Percentiles rank a stretch among this genome's conserved stretches.
These are phyloP conservation scores for Heliconius aoede DNA, from an alignment of 2,888 invertebrate genomes.

Conservation along the genomic window DNA sequence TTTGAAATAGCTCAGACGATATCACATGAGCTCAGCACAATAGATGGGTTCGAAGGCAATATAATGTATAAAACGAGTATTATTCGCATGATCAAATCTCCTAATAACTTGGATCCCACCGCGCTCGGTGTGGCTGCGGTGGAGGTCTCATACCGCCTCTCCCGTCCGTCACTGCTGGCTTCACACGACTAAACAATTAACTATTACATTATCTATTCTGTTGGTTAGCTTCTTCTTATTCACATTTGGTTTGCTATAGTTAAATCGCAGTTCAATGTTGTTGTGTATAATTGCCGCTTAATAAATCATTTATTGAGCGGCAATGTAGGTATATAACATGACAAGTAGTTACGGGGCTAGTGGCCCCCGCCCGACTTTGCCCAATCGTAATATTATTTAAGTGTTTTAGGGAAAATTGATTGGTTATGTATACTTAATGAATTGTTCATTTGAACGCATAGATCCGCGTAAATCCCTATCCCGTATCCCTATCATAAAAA, in stretches of 20 bases:
- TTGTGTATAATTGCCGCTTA: neutral
- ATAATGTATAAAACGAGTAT: constrained; percentile 80
- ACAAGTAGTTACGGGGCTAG: neutral
- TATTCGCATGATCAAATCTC: constrained; percentile 81
- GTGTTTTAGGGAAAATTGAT: no score
- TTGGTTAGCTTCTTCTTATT: constrained; percentile 37
- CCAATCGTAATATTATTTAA: no score
- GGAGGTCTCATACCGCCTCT: constrained; percentile 70
- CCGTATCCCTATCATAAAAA: no score
- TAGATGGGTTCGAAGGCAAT: constrained; percentile 61
- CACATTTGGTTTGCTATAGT: constrained; percentile 20
- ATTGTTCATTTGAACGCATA: no score
- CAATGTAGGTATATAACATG: neutral
- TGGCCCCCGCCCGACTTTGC: no score
- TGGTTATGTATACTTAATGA: no score
- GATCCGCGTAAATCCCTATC: no score
- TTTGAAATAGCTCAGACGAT: constrained; percentile 62
- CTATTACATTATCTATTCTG: constrained; percentile 49
- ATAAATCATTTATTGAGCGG: neutral
- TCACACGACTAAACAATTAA: constrained; percentile 62
- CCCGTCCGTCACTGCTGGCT: constrained; percentile 65
- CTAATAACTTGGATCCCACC: constrained; percentile 82
- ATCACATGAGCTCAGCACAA: constrained; percentile 69
- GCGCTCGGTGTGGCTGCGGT: constrained; percentile 79
- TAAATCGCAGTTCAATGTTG: neutral